phyloP scores from a whole-genome alignment of 1,140 invertebrate genomes.

The Tetramorium simillimum region DNA sequence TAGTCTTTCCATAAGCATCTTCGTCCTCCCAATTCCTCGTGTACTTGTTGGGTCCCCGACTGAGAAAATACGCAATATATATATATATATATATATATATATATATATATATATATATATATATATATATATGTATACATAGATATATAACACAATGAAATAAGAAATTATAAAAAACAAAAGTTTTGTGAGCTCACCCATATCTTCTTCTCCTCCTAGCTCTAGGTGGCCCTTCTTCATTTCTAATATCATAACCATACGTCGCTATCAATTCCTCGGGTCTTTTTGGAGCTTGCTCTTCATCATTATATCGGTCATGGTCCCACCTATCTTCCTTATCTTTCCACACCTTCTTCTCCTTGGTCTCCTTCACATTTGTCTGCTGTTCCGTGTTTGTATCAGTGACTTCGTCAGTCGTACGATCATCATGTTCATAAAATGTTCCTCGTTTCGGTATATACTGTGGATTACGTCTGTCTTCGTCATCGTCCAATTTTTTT shows the following conservation, averaged over 20 bases:
- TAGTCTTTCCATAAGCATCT: conserved; percentile 90
- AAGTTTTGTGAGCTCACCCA: conserved; percentile 86
- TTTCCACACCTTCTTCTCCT: conserved; percentile 87
- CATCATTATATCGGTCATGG: conserved; percentile 95
- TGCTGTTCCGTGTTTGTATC: conserved; percentile 80
- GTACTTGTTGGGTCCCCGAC: conserved; percentile 96
- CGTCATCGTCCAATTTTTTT: conserved; percentile 95
- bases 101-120: background rate
- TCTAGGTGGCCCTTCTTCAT: conserved; percentile 95
- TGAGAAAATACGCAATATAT: conserved; percentile 76
- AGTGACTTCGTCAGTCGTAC: conserved; percentile 90
- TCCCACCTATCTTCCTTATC: conserved; percentile 92
- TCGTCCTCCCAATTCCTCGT: conserved; percentile 97
- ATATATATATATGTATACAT: background rate
- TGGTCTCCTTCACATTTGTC: conserved; percentile 81
- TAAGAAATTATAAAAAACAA: background rate
- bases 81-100: too few species aligned
- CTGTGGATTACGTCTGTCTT: conserved; percentile 97
- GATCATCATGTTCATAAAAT: conserved; percentile 98
- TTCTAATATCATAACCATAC: conserved; percentile 98
- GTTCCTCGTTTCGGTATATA: conserved; percentile 98
- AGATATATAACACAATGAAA: background rate
- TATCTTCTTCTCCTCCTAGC: conserved; percentile 94
- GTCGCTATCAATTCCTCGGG: conserved; percentile 93
- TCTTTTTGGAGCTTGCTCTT: conserved; percentile 94